Conservation (phyloP, 2,113 vertebrate species). For the Hypanus sabinus region DNA sequence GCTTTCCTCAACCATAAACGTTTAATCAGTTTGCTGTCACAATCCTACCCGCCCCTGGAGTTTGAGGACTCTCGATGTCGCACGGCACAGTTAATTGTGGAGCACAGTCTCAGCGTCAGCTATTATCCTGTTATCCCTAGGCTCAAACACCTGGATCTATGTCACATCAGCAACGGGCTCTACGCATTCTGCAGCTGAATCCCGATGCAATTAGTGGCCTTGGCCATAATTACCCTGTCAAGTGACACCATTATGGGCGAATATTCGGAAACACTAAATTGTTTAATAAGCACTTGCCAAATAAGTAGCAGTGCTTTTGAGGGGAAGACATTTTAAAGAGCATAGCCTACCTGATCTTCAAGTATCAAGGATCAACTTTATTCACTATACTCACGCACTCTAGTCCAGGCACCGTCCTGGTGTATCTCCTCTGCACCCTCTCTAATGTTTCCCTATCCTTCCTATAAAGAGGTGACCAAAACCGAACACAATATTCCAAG, state of each 20-base stretch:
- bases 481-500: too few relatives aligned
- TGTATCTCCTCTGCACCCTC: too few relatives aligned
- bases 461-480: too few relatives aligned
- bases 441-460: too few relatives aligned
- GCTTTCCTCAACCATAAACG: background rate
- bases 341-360: background rate
- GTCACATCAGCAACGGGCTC: background rate
- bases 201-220: background rate
- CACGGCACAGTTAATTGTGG: background rate
- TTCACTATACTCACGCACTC: too few relatives aligned
- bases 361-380: too few relatives aligned
- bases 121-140: background rate
- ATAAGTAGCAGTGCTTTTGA: background rate
- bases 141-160: slow-evolving; percentile 7
- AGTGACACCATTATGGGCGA: slow-evolving; percentile 7
- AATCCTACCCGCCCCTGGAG: background rate
- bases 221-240: background rate
- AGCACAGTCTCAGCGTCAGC: background rate
- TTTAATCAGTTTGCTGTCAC: background rate
- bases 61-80: background rate
- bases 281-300: background rate
- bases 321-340: background rate
- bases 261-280: slow-evolving; percentile 14
- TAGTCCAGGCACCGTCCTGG: too few relatives aligned
- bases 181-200: background rate